phyloP scores from a whole-genome alignment of 2,113 vertebrate genomes.

The Pteropus alecto region DNA sequence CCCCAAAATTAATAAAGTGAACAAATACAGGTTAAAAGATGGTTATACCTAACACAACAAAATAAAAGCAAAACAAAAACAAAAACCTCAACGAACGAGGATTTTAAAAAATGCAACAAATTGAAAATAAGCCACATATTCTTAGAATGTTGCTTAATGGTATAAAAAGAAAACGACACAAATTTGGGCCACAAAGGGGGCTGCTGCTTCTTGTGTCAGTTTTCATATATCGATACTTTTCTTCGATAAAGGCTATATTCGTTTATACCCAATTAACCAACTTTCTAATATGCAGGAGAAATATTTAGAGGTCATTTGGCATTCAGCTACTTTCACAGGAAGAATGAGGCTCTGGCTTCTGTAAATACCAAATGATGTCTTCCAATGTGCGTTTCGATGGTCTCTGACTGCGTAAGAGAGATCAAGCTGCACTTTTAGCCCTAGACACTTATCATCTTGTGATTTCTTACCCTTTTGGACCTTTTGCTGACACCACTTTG shows the following conservation, averaged over 20 bases:
- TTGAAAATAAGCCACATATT: slow-evolving; percentile 67
- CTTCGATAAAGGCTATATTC: background rate
- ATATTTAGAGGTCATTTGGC: background rate
- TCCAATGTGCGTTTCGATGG: background rate
- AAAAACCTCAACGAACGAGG: slow-evolving; percentile 28
- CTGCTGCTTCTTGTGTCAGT: slow-evolving; percentile 7
- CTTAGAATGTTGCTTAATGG: background rate
- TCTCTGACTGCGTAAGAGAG: background rate
- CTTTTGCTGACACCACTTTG: slow-evolving; percentile 5
- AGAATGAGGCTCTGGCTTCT: background rate
- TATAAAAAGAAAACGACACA: slow-evolving; percentile 36
- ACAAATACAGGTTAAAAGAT: slow-evolving; percentile 51
- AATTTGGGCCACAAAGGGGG: background rate
- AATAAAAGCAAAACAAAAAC: slow-evolving; percentile 28
- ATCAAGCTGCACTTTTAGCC: background rate
- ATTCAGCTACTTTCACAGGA: background rate
- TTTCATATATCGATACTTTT: slow-evolving; percentile 12
- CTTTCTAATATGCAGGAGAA: background rate
- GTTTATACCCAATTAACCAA: background rate
- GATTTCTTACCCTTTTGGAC: slow-evolving; percentile 36
- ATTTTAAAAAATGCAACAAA: slow-evolving; percentile 66
- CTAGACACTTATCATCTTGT: background rate
- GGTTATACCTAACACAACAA: slow-evolving; percentile 24
- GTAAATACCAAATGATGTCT: background rate
- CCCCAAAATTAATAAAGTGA: slow-evolving; percentile 61